Conservation (phyloP, 2,888 invertebrate genomes). For the Caenorhabditis doughertyi region DNA sequence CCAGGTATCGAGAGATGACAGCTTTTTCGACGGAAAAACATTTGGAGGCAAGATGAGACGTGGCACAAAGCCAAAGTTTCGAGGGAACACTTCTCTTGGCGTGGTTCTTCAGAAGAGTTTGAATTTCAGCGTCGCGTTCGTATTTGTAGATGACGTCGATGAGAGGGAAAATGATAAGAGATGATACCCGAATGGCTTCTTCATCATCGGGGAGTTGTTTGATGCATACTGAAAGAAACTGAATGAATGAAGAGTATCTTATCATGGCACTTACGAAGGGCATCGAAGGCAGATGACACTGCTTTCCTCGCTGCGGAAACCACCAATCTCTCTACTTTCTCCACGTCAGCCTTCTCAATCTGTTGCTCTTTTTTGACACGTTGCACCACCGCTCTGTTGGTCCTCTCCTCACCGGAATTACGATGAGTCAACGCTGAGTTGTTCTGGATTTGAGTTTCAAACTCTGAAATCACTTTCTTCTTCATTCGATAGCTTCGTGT, state of each 20-base stretch:
- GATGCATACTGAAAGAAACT: conserved; percentile 29
- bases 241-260: no score
- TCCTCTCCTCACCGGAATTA: conserved; percentile 25
- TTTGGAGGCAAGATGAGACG: conserved; percentile 66
- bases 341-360: conserved; percentile 54
- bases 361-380: conserved; percentile 46
- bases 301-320: conserved; percentile 43
- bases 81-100: conserved; percentile 1
- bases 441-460: conserved; percentile 38
- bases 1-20: conserved; percentile 12
- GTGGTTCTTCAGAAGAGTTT: conserved; percentile 13
- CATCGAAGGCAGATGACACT: conserved; percentile 55
- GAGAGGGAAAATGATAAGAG: conserved; percentile 70
- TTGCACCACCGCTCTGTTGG: conserved; percentile 1
- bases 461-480: conserved; percentile 30
- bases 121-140: conserved; percentile 49
- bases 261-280: conserved; percentile 48
- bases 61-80: conserved; percentile 67
- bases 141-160: conserved; percentile 73
- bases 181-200: conserved; percentile 44
- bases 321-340: conserved; percentile 30
- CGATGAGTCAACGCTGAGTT: not conserved
- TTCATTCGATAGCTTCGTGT: conserved; percentile 57
- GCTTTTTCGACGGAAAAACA: conserved; percentile 54
- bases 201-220: conserved; percentile 31